Conservation (phyloP, 1,140 invertebrate species). For the Drosophila sproati region DNA sequence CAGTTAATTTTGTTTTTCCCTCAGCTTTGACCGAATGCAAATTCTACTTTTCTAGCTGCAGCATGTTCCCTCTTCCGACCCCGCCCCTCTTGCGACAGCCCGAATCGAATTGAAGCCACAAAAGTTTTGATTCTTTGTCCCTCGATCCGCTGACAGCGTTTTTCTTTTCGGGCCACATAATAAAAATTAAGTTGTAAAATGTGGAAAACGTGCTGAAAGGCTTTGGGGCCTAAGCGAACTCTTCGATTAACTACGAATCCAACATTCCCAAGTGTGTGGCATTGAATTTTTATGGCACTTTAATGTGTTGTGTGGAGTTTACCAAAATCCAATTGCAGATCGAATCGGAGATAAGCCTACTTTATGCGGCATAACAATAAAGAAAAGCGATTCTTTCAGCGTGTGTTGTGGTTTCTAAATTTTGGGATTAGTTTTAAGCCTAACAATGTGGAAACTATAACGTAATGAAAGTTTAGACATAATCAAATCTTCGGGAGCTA, state of each 20-base stretch:
- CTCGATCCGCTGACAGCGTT: conserved; percentile 25
- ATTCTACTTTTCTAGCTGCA: conserved; percentile 50
- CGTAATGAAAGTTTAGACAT: not conserved
- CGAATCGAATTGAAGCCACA: conserved; percentile 65
- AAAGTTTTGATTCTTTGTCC: conserved; percentile 75
- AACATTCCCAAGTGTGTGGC: conserved; percentile 23
- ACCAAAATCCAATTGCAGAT: conserved; percentile 8
- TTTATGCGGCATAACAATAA: conserved; percentile 9
- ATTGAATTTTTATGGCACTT: conserved; percentile 55
- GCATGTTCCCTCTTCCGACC: not conserved
- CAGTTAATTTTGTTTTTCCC: conserved; percentile 71
- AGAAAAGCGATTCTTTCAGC: conserved; percentile 12
- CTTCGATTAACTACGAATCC: conserved; percentile 32
- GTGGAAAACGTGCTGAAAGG: conserved; percentile 74
- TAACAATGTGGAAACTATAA: conserved; percentile 9
- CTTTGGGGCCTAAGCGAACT: conserved; percentile 52
- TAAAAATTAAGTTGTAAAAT: conserved; percentile 78
- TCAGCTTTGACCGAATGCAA: conserved; percentile 66
- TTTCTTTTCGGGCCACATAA: conserved; percentile 34
- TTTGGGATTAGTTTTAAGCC: not conserved
- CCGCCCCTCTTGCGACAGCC: conserved; percentile 38
- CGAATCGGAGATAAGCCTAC: conserved; percentile 11
- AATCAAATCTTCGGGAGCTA: not conserved
- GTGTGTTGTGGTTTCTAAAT: conserved; percentile 21
- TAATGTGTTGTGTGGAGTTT: conserved; percentile 35